phyloP scores from a whole-genome alignment of 2,113 vertebrate genomes.

The Nanorana parkeri region DNA sequence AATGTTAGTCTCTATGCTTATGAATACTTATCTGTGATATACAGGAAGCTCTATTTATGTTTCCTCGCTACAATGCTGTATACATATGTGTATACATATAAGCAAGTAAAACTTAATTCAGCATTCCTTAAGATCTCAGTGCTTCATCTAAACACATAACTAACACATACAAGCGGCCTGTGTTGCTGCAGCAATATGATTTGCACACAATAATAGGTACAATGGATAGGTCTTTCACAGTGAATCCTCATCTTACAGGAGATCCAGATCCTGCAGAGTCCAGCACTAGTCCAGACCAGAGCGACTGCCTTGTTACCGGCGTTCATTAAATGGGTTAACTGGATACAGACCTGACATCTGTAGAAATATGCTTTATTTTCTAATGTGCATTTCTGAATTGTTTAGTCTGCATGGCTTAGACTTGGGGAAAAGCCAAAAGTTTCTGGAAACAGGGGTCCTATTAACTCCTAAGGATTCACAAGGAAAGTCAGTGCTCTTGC shows the following conservation, averaged over 20 bases:
- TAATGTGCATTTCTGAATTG: background rate
- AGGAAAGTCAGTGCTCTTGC: background rate
- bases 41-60: no score
- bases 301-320: background rate
- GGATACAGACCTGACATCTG: background rate
- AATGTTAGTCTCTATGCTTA: no score
- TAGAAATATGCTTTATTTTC: slow-evolving; percentile 10
- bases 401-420: slow-evolving; percentile 26
- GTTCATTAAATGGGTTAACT: background rate
- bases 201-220: no score
- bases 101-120: no score
- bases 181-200: no score
- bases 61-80: no score
- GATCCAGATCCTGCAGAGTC: background rate
- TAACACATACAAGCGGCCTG: no score
- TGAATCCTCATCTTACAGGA: background rate
- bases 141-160: no score
- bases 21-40: no score
- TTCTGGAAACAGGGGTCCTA: background rate
- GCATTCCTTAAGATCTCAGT: no score
- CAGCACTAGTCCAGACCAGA: background rate
- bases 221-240: no score
- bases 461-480: background rate
- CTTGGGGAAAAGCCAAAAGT: slow-evolving; percentile 15
- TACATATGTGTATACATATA: no score